Evolutionary conservation across 2,888 invertebrate genomes (phyloP).

Genomic region (Tanaodytes sp.): DNA sequence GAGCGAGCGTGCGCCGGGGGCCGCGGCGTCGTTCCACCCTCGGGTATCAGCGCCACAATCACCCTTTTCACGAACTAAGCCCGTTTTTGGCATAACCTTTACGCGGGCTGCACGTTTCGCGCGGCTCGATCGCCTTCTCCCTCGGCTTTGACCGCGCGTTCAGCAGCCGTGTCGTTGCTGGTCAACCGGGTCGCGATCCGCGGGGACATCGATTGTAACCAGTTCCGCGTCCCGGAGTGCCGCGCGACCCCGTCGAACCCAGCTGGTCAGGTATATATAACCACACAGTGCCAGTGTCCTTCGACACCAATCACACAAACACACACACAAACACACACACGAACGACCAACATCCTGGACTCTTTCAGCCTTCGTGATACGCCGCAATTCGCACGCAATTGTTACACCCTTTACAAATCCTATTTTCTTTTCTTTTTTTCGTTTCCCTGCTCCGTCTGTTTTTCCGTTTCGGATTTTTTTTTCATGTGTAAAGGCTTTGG

Average conservation of each 20-base stretch:
- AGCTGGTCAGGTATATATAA: constrained; percentile 16
- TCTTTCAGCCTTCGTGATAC: too few species aligned
- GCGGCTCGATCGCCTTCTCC: constrained; percentile 36
- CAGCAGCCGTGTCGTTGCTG: constrained; percentile 30
- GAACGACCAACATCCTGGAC: too few species aligned
- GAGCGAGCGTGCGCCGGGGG: constrained; percentile 51
- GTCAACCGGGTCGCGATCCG: background rate
- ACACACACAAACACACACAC: too few species aligned
- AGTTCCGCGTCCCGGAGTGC: constrained; percentile 16
- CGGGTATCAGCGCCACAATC: constrained; percentile 63
- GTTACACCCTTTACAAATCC: too few species aligned
- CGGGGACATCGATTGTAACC: constrained; percentile 20
- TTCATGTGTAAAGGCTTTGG: too few species aligned
- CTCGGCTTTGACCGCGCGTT: constrained; percentile 23
- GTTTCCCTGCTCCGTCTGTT: too few species aligned
- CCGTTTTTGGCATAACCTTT: constrained; percentile 59
- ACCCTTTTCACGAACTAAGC: constrained; percentile 60
- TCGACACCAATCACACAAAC: constrained; percentile 38
- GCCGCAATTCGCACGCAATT: too few species aligned
- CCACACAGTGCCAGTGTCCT: constrained; percentile 38
- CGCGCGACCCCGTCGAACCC: constrained; percentile 9
- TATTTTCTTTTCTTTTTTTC: too few species aligned
- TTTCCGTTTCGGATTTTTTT: too few species aligned
- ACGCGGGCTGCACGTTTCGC: constrained; percentile 55
- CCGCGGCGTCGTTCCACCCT: constrained; percentile 58